Evolutionary conservation across 2,888 invertebrate genomes (phyloP), one percentile per base, ranked within the genome.

Genomic region (Calameuta idolon): DNA sequence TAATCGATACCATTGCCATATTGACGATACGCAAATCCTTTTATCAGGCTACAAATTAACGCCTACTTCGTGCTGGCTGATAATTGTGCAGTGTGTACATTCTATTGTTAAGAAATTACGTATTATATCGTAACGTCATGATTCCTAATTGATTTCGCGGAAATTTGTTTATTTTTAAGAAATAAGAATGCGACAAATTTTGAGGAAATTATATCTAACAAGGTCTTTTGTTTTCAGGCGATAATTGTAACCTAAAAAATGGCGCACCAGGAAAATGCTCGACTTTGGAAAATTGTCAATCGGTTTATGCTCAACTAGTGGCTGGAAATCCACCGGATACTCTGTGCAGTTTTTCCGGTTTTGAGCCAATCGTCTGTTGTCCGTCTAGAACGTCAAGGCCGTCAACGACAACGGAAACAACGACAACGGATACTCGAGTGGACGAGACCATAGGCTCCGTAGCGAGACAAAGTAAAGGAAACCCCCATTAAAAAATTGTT

Each of bases 321-420:
- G 75, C 82, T n/a, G 90, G 90, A 4, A 78, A 79, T 1, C 34
- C 75, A 4, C 88, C 89, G 3, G 76, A 77, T 0, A 74, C 12
- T 0, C 12, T 83, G 0, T 91, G 91, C 35, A 85, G 86, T 11
- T 90, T 79, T 75, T 4, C 15, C 2, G 73, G 78, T 40, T 80
- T 75, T 3, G 81, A 85, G 0, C 88, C 89, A 9, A 77, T 91
- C 1, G 83, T 91, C 0, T 91, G 91, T 74, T 91, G 91, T 79
- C 89, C 90, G 35, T 73, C 12, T 5, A 73, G 15, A n/a, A 2
- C 12, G 15, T 1, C 75, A 34, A 12, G 73, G 3, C 3, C 76
- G 1, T 12, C 34, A 0, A 34, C 69, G 4, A 55, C 79, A 11
- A 78, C 34, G 0, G 9, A 78, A 68, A 80, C 78, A 68, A 80